Evolutionary conservation across 1,140 invertebrate genomes (phyloP).

Genomic region (Trachelipus rathkii): DNA sequence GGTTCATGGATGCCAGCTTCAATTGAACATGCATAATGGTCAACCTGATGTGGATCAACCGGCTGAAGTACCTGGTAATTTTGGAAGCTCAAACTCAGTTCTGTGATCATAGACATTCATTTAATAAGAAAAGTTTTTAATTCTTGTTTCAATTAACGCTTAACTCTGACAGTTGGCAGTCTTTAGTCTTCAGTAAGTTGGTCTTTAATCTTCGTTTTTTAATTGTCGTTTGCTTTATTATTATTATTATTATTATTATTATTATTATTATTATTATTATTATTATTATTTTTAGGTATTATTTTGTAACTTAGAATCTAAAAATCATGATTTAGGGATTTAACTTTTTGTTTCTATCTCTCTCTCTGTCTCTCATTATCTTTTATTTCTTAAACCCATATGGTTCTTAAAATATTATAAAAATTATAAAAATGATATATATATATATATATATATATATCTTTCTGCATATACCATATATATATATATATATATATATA

Average conservation of each 20-base stretch:
- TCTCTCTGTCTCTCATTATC: too few species aligned
- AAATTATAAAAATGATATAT: too few species aligned
- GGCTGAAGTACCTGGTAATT: neutral
- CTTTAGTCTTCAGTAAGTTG: constrained; percentile 26
- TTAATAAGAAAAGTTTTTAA: constrained; percentile 21
- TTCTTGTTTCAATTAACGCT: constrained; percentile 25
- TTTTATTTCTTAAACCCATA: too few species aligned
- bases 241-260: neutral
- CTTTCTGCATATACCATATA: too few species aligned
- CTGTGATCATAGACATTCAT: constrained; percentile 22
- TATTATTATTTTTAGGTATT: neutral
- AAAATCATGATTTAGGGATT: too few species aligned
- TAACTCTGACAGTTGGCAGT: constrained; percentile 22
- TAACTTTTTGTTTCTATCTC: too few species aligned
- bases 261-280: neutral
- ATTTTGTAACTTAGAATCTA: too few species aligned
- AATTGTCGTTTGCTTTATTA: neutral
- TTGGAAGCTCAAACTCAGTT: constrained; percentile 19
- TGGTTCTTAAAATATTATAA: too few species aligned
- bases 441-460: too few species aligned
- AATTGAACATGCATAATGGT: neutral
- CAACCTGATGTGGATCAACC: neutral
- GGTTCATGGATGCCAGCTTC: neutral
- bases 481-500: too few species aligned
- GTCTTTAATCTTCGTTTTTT: neutral